A percentile compares a stretch with the other conserved stretches of the same genome.
Conservation (phyloP, 2,888 invertebrate genomes). For the Ophioninae sp. region DNA sequence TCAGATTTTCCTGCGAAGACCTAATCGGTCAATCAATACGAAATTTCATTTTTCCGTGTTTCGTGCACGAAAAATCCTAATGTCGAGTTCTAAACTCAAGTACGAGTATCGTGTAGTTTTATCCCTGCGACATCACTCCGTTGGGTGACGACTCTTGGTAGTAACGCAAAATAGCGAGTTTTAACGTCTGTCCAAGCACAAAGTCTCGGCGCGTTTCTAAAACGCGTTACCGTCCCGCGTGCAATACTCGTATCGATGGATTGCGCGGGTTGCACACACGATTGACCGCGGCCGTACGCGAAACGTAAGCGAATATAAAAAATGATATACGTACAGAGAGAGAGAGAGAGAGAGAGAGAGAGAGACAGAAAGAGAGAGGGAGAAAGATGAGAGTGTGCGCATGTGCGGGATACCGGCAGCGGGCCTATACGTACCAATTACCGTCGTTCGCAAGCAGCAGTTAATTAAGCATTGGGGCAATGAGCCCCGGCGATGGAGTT, state of each 20-base stretch:
- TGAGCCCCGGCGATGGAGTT: constrained; percentile 76
- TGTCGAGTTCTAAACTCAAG: no score
- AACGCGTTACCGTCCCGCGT: constrained; percentile 7
- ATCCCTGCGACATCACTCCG: neutral
- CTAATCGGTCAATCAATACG: no score
- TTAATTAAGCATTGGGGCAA: constrained; percentile 78
- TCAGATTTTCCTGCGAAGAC: no score
- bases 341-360: no score
- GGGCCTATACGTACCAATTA: constrained; percentile 73
- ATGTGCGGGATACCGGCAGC: constrained; percentile 62
- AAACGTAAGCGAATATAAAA: neutral
- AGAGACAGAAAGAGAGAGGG: no score
- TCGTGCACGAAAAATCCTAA: no score
- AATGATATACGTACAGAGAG: neutral
- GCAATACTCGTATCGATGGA: constrained; percentile 12
- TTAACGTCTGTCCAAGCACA: neutral
- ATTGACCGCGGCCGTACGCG: constrained; percentile 63
- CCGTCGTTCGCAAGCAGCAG: constrained; percentile 70
- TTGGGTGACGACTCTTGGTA: neutral
- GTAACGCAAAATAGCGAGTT: neutral
- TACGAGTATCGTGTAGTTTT: no score
- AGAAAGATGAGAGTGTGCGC: neutral
- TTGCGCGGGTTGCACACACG: constrained; percentile 55
- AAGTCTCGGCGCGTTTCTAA: constrained; percentile 34
- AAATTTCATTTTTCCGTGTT: no score